Percentiles rank a stretch among this genome's conserved stretches.
phyloP scores from a whole-genome alignment of 2,797 vertebrate species.

The Siniperca undulata region DNA sequence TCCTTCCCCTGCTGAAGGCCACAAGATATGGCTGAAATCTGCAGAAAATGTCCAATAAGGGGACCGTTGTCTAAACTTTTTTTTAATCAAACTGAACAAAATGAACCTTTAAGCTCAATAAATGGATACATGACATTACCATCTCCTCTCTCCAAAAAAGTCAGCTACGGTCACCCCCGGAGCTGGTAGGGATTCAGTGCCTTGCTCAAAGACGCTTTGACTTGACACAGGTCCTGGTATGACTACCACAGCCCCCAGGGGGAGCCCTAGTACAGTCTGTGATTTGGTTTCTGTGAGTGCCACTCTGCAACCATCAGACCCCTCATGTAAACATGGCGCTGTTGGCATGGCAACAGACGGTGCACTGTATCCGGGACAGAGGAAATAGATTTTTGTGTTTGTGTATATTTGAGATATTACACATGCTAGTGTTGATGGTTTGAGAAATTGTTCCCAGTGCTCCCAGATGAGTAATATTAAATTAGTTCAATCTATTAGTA shows the following conservation, averaged over 20 bases:
- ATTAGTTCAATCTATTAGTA: neutral
- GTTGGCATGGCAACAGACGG: conserved; percentile 58
- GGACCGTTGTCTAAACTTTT: neutral
- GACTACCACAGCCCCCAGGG: conserved; percentile 56
- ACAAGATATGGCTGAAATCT: neutral
- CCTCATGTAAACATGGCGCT: conserved; percentile 20
- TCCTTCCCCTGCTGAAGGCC: neutral
- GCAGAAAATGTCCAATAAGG: neutral
- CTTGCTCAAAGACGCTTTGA: conserved; percentile 10
- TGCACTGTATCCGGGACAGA: conserved; percentile 10
- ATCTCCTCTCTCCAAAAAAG: neutral
- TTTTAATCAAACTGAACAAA: neutral
- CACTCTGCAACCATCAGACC: conserved; percentile 16
- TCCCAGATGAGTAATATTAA: neutral
- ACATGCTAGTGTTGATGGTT: neutral
- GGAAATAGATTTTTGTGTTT: neutral
- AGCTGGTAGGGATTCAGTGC: neutral
- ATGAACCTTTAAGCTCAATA: neutral
- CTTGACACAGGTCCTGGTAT: neutral
- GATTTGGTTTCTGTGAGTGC: conserved; percentile 9
- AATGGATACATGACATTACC: neutral
- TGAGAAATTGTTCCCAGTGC: too few species aligned
- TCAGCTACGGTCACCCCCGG: neutral
- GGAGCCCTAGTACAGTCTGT: conserved; percentile 58
- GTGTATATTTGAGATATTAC: neutral